These are phyloP conservation scores for Palloptera scutellata DNA, from an alignment of 2,888 invertebrate species.

Conservation along the genomic window DNA sequence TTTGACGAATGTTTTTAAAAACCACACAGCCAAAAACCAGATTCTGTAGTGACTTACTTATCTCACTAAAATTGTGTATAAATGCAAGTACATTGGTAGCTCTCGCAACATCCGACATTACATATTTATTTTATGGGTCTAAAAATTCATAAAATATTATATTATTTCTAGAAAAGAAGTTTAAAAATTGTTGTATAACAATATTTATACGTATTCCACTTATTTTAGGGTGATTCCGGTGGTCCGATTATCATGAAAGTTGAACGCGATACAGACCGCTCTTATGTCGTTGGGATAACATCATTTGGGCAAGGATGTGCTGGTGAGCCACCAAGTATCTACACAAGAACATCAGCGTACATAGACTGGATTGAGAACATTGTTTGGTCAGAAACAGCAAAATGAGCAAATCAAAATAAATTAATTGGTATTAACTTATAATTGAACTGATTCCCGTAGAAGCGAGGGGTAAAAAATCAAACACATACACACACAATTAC, in stretches of 20 bases:
- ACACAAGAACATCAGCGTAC: conserved; percentile 51
- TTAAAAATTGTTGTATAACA: neutral
- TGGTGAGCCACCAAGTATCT: conserved; percentile 52
- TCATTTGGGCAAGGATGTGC: conserved; percentile 52
- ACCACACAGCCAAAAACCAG: too few species aligned
- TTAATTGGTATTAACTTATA: too few species aligned
- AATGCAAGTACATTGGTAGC: too few species aligned
- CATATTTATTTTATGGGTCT: neutral
- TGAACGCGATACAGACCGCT: conserved; percentile 23
- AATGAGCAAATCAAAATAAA: neutral
- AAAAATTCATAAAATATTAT: neutral
- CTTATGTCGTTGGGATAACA: conserved; percentile 41
- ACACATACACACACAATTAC: too few species aligned
- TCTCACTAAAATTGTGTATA: too few species aligned
- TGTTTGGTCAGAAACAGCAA: conserved; percentile 47
- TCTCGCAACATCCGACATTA: neutral
- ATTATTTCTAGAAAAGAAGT: neutral
- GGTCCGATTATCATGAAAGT: conserved; percentile 41
- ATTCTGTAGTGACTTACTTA: too few species aligned
- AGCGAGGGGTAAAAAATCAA: neutral
- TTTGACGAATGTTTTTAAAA: too few species aligned
- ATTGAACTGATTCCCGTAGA: neutral
- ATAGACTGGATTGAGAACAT: conserved; percentile 53
- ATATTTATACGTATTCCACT: neutral
- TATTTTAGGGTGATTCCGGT: conserved; percentile 41